A percentile compares a stretch with the other conserved stretches of the same genome.
These are phyloP conservation scores for Toxotes lorentzi DNA, from an alignment of 2,797 vertebrate species.

Conservation along the genomic window DNA sequence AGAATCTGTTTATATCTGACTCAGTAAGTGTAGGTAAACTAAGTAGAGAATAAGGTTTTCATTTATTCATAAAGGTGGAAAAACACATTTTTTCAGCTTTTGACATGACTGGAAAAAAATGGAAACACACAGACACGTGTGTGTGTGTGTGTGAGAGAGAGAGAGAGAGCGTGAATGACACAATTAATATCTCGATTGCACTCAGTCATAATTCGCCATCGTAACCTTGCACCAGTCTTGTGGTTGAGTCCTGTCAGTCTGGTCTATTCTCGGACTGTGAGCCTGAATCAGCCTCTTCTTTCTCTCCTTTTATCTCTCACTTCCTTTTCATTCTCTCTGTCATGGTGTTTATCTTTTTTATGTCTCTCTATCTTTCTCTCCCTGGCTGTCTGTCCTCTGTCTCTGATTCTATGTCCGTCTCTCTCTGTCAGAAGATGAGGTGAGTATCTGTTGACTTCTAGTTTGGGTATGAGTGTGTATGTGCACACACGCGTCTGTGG, in stretches of 20 bases:
- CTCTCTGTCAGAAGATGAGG: slow-evolving; percentile 53
- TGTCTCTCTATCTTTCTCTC: slow-evolving; percentile 31
- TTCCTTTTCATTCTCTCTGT: slow-evolving; percentile 33
- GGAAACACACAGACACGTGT: background rate
- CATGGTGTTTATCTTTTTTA: slow-evolving; percentile 35
- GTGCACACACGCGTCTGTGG: slow-evolving; percentile 50
- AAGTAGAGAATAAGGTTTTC: too few species aligned
- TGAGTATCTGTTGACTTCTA: slow-evolving; percentile 62
- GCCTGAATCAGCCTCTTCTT: slow-evolving; percentile 48
- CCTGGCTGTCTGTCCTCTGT: slow-evolving; percentile 49
- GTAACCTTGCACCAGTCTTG: slow-evolving; percentile 70
- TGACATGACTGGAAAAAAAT: too few species aligned
- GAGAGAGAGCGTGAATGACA: slow-evolving; percentile 22
- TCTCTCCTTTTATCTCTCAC: slow-evolving; percentile 32
- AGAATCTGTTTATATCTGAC: background rate
- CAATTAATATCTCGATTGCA: slow-evolving; percentile 66
- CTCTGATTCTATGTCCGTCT: slow-evolving; percentile 50
- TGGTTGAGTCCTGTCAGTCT: slow-evolving; percentile 69
- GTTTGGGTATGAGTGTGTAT: slow-evolving; percentile 38
- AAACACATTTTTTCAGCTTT: too few species aligned
- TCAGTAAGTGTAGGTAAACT: too few species aligned
- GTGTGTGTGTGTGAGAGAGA: background rate
- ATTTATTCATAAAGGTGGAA: too few species aligned
- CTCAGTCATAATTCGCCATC: slow-evolving; percentile 63
- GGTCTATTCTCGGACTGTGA: slow-evolving; percentile 69